These are phyloP conservation scores for Eudyptes chrysolophus DNA, from an alignment of 2,113 vertebrate genomes.

Conservation along the genomic window DNA sequence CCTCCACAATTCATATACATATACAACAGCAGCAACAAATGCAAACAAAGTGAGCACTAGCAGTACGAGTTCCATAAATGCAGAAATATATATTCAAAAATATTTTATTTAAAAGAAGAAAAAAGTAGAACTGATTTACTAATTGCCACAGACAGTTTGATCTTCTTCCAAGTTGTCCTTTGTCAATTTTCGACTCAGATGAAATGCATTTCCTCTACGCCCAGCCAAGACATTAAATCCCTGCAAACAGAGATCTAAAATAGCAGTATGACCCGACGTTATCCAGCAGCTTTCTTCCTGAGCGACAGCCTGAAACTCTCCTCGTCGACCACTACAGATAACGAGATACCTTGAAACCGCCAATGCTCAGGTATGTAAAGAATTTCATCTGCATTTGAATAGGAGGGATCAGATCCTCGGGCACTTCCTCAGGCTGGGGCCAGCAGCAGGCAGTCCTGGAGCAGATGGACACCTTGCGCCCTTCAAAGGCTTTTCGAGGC, in stretches of 20 bases:
- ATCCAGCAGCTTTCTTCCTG: not conserved
- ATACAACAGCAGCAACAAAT: not conserved
- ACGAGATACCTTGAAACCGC: not conserved
- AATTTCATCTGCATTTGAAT: constrained; percentile 51
- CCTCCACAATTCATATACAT: not conserved
- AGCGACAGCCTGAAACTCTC: not conserved
- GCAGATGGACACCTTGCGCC: not conserved
- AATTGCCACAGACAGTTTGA: not conserved
- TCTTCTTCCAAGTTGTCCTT: not conserved
- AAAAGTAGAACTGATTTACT: not conserved
- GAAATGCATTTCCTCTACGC: not conserved
- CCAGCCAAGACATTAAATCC: not conserved
- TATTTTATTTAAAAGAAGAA: not conserved
- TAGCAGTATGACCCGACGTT: not conserved
- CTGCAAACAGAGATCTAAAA: not conserved
- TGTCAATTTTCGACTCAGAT: not conserved
- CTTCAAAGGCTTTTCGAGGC: constrained; percentile 46
- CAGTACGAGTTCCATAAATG: rapidly evolving
- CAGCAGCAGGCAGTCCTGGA: not conserved
- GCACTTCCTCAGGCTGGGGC: not conserved
- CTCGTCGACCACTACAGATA: not conserved
- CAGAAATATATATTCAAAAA: not conserved
- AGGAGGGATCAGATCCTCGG: not conserved
- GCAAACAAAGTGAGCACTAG: not conserved
- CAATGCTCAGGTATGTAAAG: not conserved